Percentiles rank a stretch among this genome's conserved stretches.
Evolutionary conservation across 2,113 vertebrate species (phyloP).

Genomic region (Picathartes gymnocephalus): DNA sequence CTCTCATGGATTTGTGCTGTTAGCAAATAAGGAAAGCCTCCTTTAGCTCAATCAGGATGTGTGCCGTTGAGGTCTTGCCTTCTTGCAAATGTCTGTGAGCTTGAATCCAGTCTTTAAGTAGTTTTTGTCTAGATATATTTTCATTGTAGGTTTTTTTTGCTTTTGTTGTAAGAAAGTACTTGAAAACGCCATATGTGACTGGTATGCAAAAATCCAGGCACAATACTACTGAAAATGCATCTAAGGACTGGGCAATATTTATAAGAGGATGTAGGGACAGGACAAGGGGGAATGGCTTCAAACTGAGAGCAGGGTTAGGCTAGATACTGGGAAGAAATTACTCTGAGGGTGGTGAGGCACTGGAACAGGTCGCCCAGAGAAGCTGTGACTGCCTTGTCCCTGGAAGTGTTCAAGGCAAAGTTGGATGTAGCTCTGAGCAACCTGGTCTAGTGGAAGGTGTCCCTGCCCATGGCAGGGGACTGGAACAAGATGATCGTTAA

Average conservation of each 20-base stretch:
- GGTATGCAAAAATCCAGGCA: not conserved
- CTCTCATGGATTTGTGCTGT: not conserved
- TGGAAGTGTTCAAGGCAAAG: not conserved
- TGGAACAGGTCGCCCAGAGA: not conserved
- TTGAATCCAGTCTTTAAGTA: not conserved
- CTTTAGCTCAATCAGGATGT: not conserved
- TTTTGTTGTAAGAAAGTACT: not conserved
- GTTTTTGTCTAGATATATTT: not conserved
- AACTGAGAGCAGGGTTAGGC: not conserved
- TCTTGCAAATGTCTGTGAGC: not conserved
- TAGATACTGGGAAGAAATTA: not conserved
- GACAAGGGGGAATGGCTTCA: not conserved
- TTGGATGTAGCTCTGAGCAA: not conserved
- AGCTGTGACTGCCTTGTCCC: not conserved
- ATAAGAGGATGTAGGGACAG: not conserved
- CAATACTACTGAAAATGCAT: not conserved
- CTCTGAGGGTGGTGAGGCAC: not conserved
- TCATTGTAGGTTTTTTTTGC: fast-evolving
- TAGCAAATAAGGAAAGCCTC: not conserved
- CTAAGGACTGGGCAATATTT: not conserved
- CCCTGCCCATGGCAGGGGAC: not conserved
- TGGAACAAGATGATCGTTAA: not conserved
- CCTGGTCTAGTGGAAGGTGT: not conserved
- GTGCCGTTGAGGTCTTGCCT: not conserved
- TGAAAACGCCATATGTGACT: not conserved